Conservation (phyloP, 2,113 vertebrate species). For the Crotalus helleri region DNA sequence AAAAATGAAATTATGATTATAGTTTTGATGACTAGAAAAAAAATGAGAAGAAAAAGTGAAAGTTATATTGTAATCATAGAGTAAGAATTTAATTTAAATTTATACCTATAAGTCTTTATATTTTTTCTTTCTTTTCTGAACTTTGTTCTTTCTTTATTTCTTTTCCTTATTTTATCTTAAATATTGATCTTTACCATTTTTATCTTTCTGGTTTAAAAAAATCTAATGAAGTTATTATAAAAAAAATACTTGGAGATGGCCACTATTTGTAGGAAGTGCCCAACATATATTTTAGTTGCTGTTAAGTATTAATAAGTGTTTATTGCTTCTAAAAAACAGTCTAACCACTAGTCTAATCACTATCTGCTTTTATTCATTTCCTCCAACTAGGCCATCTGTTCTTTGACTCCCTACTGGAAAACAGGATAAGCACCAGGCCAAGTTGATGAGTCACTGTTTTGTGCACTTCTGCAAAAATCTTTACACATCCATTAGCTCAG, state of each 20-base stretch:
- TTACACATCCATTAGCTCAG: background rate
- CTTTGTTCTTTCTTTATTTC: background rate
- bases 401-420: conserved; percentile 10
- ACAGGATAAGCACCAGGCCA: background rate
- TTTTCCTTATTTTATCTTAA: background rate
- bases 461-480: background rate
- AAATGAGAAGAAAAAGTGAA: background rate
- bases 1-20: background rate
- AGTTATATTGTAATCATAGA: background rate
- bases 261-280: background rate
- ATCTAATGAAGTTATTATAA: background rate
- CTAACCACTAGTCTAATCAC: conserved; percentile 13
- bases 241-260: background rate
- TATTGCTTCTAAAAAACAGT: background rate
- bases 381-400: conserved; percentile 20
- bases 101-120: background rate
- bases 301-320: background rate
- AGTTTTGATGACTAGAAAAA: background rate
- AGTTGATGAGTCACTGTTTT: conserved; percentile 14
- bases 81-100: background rate
- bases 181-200: background rate
- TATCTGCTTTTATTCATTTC: conserved; percentile 8
- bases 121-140: background rate
- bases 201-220: background rate
- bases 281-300: conserved; percentile 3